Base-by-base conservation (phyloP, 2,797 vertebrate species). In the Alfaro cultratus region DNA sequence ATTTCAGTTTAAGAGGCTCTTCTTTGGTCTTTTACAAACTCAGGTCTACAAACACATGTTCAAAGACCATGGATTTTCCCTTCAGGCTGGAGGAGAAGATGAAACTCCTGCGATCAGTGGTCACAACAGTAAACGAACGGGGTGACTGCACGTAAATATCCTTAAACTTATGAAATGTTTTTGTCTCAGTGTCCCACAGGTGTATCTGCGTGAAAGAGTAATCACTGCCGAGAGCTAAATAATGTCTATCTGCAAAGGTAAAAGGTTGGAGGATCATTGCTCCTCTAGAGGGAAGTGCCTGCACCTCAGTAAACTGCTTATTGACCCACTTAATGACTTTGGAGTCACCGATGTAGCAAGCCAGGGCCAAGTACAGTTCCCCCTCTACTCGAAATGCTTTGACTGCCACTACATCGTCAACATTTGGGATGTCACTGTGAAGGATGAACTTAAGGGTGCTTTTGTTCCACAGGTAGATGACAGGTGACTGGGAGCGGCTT, bases 151-250 rank as follows among this genome's bases (percentile, higher is more conserved):
- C 97, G 0, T 99, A 99, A 83, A 99, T 96, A 93, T 99, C 98
- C 92, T 98, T 98, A 82, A 99, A 98, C 92, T 98, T 97, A 67
- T 94, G 92, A 77, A 99, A 99, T 10, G 88, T 90, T 91, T 97
- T 97, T 85, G 95, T 97, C 80, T 98, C 96, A 43, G 73, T 82
- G 76, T 99, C 96, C 99, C 99, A 99, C 87, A 97, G 96, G 93
- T 97, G 97, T 80, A 99, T 99, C 94, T 99, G 97, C 70, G 98
- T 99, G 94, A 99, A 99, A 0, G 98, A 97, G 72, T 97, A 99
- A 94, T 99, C 99, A 21, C 99, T 99, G 85, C 98, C 98, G 77
- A 99, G 94, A 73, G 98, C 97, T 41, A 99, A 94, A 92, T 99
- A 99, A 85, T 97, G 95, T 82, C 97, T 96, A 74, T 96, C 96